A percentile compares a stretch with the other conserved stretches of the same genome.
Evolutionary conservation across 2,797 vertebrate species (phyloP).

Genomic region (Lemur catta): DNA sequence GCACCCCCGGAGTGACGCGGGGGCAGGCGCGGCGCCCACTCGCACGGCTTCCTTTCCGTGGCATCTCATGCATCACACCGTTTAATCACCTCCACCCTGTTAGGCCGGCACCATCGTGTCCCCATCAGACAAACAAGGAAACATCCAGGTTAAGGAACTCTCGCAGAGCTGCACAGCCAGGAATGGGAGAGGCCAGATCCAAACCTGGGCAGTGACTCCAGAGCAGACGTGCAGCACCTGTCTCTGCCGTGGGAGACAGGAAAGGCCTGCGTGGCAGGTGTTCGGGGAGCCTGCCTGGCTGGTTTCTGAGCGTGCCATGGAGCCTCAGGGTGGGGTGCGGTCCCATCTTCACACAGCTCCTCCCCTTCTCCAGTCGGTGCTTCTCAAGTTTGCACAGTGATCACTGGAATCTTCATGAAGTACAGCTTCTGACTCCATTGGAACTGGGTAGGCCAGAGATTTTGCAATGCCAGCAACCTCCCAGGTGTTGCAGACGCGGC

Average conservation of each 20-base stretch:
- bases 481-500: rapidly evolving
- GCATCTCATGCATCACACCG: rapidly evolving
- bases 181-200: background rate
- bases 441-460: background rate
- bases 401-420: background rate
- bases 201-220: background rate
- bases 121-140: background rate
- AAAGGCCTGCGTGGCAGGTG: rapidly evolving
- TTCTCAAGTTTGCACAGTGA: rapidly evolving
- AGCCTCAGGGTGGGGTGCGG: rapidly evolving
- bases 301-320: rapidly evolving
- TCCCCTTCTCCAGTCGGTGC: rapidly evolving
- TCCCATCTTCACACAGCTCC: rapidly evolving
- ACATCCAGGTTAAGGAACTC: background rate
- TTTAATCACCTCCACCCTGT: no score
- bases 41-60: rapidly evolving
- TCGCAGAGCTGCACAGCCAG: background rate
- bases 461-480: no score
- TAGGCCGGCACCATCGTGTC: background rate
- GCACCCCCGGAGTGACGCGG: rapidly evolving
- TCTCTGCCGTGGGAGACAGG: background rate
- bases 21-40: background rate
- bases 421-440: background rate
- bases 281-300: no score
- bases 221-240: rapidly evolving